Percentiles rank a stretch among this genome's conserved stretches.
Conservation (phyloP, 2,888 invertebrate genomes). For the Zaprionus bogoriensis region DNA sequence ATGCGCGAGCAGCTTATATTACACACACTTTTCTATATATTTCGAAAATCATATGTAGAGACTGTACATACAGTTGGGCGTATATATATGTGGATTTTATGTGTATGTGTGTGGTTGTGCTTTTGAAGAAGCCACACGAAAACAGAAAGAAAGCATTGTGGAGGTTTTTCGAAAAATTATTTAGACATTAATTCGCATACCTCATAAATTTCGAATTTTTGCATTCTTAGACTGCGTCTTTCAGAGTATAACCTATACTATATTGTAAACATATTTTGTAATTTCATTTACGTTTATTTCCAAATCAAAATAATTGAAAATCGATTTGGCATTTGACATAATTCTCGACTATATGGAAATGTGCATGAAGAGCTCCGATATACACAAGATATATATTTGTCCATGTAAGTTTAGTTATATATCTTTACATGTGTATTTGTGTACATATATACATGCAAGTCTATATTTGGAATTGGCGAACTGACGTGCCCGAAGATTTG, state of each 20-base stretch:
- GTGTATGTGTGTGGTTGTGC: neutral
- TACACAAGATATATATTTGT: neutral
- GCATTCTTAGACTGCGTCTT: neutral
- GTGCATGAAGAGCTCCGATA: neutral
- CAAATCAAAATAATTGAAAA: neutral
- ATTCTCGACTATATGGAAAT: neutral
- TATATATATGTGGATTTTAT: conserved; percentile 15
- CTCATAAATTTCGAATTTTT: neutral
- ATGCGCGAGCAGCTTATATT: conserved; percentile 81
- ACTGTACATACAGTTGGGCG: neutral
- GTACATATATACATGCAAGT: conserved; percentile 10
- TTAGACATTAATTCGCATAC: conserved; percentile 13
- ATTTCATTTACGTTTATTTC: neutral
- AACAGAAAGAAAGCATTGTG: conserved; percentile 8
- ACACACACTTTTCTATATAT: conserved; percentile 40
- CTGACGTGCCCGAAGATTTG: conserved; percentile 12
- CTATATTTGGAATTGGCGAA: conserved; percentile 47
- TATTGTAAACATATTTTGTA: neutral
- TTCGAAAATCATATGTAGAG: conserved; percentile 1
- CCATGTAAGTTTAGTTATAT: neutral
- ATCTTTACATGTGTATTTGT: neutral
- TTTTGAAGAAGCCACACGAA: neutral
- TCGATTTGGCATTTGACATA: neutral
- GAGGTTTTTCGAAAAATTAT: conserved; percentile 2
- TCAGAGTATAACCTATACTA: neutral